Base-by-base conservation (phyloP, 2,797 vertebrate genomes). In the Acanthiza pusilla region DNA sequence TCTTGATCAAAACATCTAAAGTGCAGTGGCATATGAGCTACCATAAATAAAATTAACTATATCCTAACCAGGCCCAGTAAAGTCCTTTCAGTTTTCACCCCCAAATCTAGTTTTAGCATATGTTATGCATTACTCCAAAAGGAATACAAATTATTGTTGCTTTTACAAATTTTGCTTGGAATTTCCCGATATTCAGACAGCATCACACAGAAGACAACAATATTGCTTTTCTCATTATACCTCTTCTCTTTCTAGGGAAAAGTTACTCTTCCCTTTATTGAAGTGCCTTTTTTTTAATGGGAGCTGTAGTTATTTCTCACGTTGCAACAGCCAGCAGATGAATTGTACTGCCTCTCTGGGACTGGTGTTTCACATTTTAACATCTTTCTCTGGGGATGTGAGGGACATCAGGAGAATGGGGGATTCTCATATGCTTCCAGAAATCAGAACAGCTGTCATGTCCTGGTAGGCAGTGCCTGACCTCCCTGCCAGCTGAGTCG, bases 401-500 rank as follows among this genome's bases (percentile, higher is more conserved):
- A 18, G 43, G 38, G 53, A 48, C 57, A 38, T 16, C 1, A 10
- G 53, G 32, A 85, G 34, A 77, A 47, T 0, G 5, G 14, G 12
- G 7, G 19, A 48, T 79, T 91, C 65, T 75, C 1, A 0, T 38
- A 30, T 21, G 15, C 36, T 79, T 79, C n/a, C 47, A 86, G 62
- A 73, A 91, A 48, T n/a, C 32, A 75, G 55, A 70, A 23, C 21
- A 70, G 40, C 80, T 58, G 32, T 34, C 2, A 0, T 47, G 12
- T 9, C 75, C 81, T 63, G 53, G 29, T 32, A 66, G 43, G 53
- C 65, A 95, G 79, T 0, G 5, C 51, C 62, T 67, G 82, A 82
- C 38, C 43, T 91, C 36, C 13, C 30, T n/a, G 29, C 40, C 62
- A 40, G 38, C 45, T n/a, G 45, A 77, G 70, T 11, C 0, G 0